Conservation (phyloP, 2,113 vertebrate species). For the Lamprotornis superbus region DNA sequence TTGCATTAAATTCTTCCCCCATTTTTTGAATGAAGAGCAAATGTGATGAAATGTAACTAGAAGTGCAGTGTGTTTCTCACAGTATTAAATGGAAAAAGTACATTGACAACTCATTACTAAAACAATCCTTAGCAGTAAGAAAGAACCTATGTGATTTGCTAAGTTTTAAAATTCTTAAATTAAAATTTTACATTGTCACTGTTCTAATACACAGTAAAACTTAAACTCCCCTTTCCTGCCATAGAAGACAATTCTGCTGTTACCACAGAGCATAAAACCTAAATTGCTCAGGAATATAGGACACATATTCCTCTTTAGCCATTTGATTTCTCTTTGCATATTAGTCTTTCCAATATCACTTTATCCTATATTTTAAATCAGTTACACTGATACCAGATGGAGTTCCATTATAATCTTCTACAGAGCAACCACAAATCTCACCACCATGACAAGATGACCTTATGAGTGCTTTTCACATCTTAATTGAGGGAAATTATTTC, state of each 20-base stretch:
- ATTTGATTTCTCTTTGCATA: not conserved
- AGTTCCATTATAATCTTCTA: slow-evolving; percentile 2
- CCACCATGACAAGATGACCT: not conserved
- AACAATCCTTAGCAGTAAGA: not conserved
- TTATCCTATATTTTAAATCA: not conserved
- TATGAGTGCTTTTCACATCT: not conserved
- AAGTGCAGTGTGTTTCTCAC: not conserved
- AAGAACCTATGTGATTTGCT: not conserved
- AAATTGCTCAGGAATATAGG: not conserved
- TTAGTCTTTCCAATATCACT: not conserved
- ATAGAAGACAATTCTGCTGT: not conserved
- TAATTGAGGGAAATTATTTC: slow-evolving; percentile 28
- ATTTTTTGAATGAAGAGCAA: not conserved
- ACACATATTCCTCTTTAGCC: not conserved
- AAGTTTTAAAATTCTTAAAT: not conserved
- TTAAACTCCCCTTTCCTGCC: not conserved
- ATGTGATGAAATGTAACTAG: not conserved
- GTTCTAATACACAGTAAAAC: not conserved
- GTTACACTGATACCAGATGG: not conserved
- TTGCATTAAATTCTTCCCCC: not conserved
- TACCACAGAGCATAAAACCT: not conserved
- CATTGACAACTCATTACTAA: not conserved
- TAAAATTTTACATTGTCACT: not conserved
- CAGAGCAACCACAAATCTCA: slow-evolving; percentile 10
- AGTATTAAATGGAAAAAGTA: not conserved